Conservation (phyloP, 2,888 invertebrate species). For the Allacma fusca region DNA sequence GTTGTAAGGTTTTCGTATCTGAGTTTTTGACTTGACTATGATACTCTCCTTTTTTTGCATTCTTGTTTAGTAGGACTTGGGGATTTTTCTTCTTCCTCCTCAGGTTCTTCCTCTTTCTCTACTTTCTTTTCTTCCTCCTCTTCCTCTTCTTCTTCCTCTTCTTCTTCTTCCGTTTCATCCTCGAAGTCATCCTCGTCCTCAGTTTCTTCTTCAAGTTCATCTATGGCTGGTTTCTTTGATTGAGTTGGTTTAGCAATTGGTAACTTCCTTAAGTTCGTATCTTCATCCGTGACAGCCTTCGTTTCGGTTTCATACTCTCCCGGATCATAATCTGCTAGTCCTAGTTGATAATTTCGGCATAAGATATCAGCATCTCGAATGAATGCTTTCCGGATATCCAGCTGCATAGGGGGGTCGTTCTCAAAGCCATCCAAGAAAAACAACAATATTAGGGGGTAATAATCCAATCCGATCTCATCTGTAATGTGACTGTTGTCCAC, state of each 20-base stretch:
- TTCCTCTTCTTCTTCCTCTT: not conserved
- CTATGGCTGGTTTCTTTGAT: no score
- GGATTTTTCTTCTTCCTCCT: not conserved
- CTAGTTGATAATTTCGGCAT: constrained; percentile 39
- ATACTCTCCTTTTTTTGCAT: no score
- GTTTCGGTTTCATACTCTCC: not conserved
- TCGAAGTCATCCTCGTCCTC: no score
- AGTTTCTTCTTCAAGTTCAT: no score
- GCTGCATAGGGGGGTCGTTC: constrained; percentile 41
- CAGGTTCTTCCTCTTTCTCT: not conserved
- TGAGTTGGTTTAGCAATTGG: no score
- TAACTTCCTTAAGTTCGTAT: no score
- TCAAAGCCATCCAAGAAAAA: constrained; percentile 49
- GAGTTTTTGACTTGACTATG: no score
- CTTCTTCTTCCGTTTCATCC: no score
- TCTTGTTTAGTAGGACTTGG: no score
- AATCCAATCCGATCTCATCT: constrained; percentile 45
- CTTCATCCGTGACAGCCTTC: not conserved
- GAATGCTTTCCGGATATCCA: constrained; percentile 42
- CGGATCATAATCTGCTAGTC: not conserved
- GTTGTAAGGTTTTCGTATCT: no score
- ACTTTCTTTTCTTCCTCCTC: not conserved
- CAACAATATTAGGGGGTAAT: constrained; percentile 40
- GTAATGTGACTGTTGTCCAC: constrained; percentile 39
- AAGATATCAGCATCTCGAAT: constrained; percentile 25